These are phyloP conservation scores for Condylura cristata DNA, from an alignment of 2,113 vertebrate genomes.

Conservation along the genomic window DNA sequence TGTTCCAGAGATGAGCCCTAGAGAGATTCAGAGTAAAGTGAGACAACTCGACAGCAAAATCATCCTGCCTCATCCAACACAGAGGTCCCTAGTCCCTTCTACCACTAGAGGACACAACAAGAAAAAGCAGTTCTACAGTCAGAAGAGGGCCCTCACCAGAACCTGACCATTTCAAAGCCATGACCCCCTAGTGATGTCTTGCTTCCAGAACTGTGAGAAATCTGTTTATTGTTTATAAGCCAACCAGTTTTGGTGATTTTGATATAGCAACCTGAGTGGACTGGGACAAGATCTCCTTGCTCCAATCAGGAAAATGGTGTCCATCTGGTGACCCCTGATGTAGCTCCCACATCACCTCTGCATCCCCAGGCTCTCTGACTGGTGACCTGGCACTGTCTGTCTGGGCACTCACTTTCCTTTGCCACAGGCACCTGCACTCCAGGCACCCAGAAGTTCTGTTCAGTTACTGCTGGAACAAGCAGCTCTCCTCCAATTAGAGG, in stretches of 20 bases:
- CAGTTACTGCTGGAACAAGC: background rate
- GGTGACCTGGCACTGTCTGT: background rate
- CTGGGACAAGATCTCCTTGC: background rate
- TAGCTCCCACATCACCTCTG: background rate
- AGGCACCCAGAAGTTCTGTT: background rate
- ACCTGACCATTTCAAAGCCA: accelerated
- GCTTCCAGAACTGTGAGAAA: background rate
- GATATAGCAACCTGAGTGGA: background rate
- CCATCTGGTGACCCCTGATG: background rate
- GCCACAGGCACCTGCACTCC: background rate
- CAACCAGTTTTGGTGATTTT: background rate
- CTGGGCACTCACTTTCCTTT: background rate
- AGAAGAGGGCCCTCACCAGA: background rate
- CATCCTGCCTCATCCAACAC: background rate
- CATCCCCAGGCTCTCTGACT: background rate
- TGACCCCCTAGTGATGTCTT: background rate
- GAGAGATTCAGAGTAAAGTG: background rate
- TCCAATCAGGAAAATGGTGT: background rate
- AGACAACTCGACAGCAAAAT: background rate
- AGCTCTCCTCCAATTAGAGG: background rate
- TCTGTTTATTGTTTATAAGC: background rate
- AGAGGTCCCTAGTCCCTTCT: too few species aligned
- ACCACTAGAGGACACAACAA: background rate
- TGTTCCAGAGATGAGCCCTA: background rate
- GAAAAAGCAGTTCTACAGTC: background rate